Evolutionary conservation across 2,888 invertebrate species (phyloP), one percentile per base, ranked within the genome.

Genomic region (Aphodius sticticus): DNA sequence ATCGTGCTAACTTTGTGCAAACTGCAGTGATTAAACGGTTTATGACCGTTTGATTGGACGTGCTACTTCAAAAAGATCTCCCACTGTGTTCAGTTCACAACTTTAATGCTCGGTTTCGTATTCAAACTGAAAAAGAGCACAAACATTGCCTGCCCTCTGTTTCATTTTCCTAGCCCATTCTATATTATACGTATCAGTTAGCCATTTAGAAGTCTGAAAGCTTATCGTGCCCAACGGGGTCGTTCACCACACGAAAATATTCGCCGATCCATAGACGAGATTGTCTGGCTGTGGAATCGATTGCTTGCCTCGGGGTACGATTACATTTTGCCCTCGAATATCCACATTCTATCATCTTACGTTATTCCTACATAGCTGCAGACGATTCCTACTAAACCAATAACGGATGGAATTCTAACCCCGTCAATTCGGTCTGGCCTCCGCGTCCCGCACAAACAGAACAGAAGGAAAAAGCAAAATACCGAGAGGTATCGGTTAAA

Each of bases 401-500:
- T 53, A 53, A 12, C 53, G 53, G 53, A 53, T 53, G 53, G 53
- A 53, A 53, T 53, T 53, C 53, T 5, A 53, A 53, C 53, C 53
- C 53, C 53, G 6, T 53, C 53, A 53, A 53, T 53, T 53, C 53
- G 53, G 12, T 53, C 53, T 53, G 53, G 53, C 53, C 12, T 53
- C 7, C 53, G 53, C 53, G 53, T 53, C 53, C 53, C 53, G 9
- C 53, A 26, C 53, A 53, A 53, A 53, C 53, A 53, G 4, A 53
- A 53, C 53, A 53, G 53, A 53, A 53, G 53, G 53, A 53, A 53
- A 53, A 53, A 53, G 53, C 3, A 53, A 53, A 53, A 74, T 74
- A 74, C 35, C n/a, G 16, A n/a, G 76, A 35, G 77, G 78, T 76
- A 75, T 74, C 79, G 79, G 81, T 84, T 83, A 81, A 82, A 82